Evolutionary conservation across 2,797 vertebrate species (phyloP).

Genomic region (Xenops minutus): DNA sequence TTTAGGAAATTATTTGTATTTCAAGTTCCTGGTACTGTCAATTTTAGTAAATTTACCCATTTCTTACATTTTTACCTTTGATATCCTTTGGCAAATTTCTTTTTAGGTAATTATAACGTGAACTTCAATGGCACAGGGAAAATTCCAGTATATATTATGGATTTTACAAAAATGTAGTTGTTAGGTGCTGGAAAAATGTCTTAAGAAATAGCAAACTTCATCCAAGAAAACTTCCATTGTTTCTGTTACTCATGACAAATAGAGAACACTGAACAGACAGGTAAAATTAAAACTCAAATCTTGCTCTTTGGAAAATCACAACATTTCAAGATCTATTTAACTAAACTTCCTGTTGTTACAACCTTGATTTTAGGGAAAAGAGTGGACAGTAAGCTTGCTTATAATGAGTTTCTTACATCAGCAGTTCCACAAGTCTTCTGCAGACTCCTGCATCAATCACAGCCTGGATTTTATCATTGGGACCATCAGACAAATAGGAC

Average conservation of each 20-base stretch:
- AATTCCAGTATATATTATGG: not conserved
- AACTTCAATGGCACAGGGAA: not conserved
- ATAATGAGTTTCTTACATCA: constrained; percentile 83
- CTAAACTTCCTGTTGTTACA: not conserved
- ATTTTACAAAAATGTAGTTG: not conserved
- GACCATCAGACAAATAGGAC: constrained; percentile 94
- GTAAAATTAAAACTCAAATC: not conserved
- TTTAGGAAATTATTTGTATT: not conserved
- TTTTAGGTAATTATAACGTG: not conserved
- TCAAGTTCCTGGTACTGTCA: not conserved
- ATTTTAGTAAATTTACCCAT: not conserved
- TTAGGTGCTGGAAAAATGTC: not conserved
- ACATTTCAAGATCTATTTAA: not conserved
- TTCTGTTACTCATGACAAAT: not conserved
- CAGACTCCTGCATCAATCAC: constrained; percentile 98
- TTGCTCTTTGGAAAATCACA: not conserved
- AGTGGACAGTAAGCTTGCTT: not conserved
- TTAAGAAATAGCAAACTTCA: not conserved
- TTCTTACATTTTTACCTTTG: not conserved
- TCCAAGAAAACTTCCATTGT: not conserved
- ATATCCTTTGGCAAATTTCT: not conserved
- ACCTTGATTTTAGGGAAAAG: not conserved
- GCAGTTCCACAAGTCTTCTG: constrained; percentile 91
- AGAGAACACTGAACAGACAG: not conserved
- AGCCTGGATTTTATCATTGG: constrained; percentile 97